Evolutionary conservation across 30 jellyfish, hydroid and myxozoan genomes (phyloP).

Genomic region (Kudoa iwatai): DNA sequence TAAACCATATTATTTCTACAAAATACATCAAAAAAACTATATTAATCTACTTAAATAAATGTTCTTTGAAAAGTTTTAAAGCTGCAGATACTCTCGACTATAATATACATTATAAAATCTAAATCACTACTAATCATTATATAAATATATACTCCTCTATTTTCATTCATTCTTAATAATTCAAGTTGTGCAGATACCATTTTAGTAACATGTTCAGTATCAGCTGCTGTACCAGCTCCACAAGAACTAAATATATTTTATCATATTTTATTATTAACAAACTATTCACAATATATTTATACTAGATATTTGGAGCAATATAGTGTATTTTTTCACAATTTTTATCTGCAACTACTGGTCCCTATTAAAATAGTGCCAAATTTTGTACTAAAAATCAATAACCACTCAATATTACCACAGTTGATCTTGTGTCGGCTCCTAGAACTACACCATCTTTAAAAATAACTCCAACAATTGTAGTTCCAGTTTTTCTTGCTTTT

Average conservation of each 20-base stretch:
- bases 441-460: conserved; percentile 68
- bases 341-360: conserved; percentile 50
- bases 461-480: conserved; percentile 57
- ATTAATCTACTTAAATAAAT: conserved; percentile 7
- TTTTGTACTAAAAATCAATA: no score
- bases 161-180: conserved; percentile 19
- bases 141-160: conserved; percentile 9
- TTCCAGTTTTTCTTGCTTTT: conserved; percentile 70
- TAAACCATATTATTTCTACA: no score
- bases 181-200: conserved; percentile 27
- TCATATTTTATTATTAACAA: no score
- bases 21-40: no score
- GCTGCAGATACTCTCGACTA: conserved; percentile 75
- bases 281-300: no score
- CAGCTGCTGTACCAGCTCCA: conserved; percentile 96
- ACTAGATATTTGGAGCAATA: conserved; percentile 67
- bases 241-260: conserved; percentile 10
- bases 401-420: no score
- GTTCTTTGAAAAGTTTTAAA: conserved; percentile 18
- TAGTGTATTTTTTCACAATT: conserved; percentile 58
- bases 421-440: conserved; percentile 97
- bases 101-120: no score
- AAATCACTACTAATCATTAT: no score
- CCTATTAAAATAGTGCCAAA: conserved; percentile 5
- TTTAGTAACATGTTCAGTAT: conserved; percentile 32